These are phyloP conservation scores for Tiliacea citrago DNA, from an alignment of 2,888 invertebrate genomes.

Conservation along the genomic window DNA sequence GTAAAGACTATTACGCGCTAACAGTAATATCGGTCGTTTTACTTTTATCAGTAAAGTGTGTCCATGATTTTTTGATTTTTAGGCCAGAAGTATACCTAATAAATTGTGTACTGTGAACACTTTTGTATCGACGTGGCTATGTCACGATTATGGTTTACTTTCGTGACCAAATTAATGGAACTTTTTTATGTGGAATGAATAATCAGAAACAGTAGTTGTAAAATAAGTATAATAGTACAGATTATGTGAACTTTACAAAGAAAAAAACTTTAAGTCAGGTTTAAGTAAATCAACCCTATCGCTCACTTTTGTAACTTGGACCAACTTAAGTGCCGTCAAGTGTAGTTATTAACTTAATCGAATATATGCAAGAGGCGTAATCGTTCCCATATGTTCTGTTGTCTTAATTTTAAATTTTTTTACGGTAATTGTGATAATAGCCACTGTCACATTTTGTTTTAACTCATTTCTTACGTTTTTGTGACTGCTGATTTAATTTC, in stretches of 20 bases:
- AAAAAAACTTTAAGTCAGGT: not conserved
- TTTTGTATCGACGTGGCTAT: not conserved
- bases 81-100: not conserved
- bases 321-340: slow-evolving; percentile 65
- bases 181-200: not conserved
- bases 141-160: slow-evolving; percentile 30
- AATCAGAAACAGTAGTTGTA: not conserved
- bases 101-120: not conserved
- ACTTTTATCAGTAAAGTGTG: slow-evolving; percentile 20
- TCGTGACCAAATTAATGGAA: not conserved
- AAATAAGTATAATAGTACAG: not conserved
- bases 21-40: slow-evolving; percentile 42
- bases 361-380: slow-evolving; percentile 77
- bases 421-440: slow-evolving; percentile 30
- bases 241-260: not conserved
- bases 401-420: slow-evolving; percentile 70
- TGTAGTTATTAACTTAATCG: slow-evolving; percentile 78
- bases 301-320: slow-evolving; percentile 55
- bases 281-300: not conserved
- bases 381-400: slow-evolving; percentile 74
- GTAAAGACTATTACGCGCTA: slow-evolving; percentile 30
- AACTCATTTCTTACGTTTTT: slow-evolving; percentile 20
- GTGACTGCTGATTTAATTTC: not conserved
- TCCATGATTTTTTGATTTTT: slow-evolving; percentile 29
- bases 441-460: slow-evolving; percentile 35